phyloP scores from a whole-genome alignment of 2,888 invertebrate genomes.

The Rhaphigaster nebulosa region DNA sequence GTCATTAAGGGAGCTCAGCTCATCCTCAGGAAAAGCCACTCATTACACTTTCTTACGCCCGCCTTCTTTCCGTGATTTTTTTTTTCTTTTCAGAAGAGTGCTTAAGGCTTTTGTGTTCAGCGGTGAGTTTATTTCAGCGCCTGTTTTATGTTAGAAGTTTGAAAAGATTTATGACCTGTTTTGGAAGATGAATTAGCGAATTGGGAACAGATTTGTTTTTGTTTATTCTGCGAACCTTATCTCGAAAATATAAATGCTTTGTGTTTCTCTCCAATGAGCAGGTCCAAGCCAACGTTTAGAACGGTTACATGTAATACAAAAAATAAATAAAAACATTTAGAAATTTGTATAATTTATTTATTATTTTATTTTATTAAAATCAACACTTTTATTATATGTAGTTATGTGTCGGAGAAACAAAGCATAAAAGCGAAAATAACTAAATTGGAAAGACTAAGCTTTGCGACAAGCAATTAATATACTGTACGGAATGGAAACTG shows the following conservation, averaged over 20 bases:
- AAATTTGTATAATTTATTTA: too few species aligned
- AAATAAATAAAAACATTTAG: too few species aligned
- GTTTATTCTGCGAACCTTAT: background rate
- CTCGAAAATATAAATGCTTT: too few species aligned
- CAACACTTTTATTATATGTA: too few species aligned
- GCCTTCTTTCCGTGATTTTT: background rate
- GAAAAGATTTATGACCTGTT: conserved; percentile 24
- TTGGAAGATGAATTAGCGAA: background rate
- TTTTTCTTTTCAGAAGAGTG: background rate
- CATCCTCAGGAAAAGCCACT: conserved; percentile 44
- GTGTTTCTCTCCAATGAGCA: background rate
- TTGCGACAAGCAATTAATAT: too few species aligned
- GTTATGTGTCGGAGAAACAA: too few species aligned
- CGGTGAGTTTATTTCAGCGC: background rate
- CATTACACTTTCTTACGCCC: conserved; percentile 27
- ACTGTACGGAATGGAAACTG: too few species aligned
- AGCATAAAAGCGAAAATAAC: too few species aligned
- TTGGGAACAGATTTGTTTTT: background rate
- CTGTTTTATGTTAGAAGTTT: background rate
- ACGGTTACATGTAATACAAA: too few species aligned
- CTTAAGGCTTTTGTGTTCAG: background rate
- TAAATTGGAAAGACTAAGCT: too few species aligned
- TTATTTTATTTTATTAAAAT: too few species aligned
- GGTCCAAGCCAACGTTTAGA: too few species aligned
- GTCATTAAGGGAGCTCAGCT: conserved; percentile 33